phyloP scores from a whole-genome alignment of 2,797 vertebrate genomes.

The Squalus acanthias region DNA sequence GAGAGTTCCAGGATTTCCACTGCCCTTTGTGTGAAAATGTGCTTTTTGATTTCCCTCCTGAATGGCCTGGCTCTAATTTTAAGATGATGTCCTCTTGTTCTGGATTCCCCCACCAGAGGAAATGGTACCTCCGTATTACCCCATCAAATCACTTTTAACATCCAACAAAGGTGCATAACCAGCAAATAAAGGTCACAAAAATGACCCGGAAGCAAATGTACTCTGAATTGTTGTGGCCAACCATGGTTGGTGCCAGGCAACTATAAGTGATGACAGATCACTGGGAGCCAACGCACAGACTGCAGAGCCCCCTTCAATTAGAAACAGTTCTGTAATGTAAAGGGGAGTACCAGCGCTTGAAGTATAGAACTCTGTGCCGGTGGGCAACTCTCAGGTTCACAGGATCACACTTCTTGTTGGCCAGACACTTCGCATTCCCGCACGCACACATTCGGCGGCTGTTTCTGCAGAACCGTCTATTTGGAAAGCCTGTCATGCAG shows the following conservation, averaged over 20 bases:
- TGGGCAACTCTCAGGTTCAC: not conserved
- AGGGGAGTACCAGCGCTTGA: not conserved
- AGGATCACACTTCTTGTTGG: not conserved
- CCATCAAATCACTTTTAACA: not conserved
- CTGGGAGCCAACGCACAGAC: not conserved
- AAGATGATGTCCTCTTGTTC: not conserved
- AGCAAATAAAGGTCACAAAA: not conserved
- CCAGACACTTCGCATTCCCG: not conserved
- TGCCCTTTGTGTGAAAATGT: not conserved
- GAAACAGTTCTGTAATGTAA: not conserved
- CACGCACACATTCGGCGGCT: not conserved
- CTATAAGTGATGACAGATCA: not conserved
- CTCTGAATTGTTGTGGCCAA: not conserved
- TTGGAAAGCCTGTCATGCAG: not conserved
- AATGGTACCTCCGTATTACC: not conserved
- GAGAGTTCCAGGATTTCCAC: no score
- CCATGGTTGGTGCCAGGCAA: not conserved
- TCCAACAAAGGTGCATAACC: not conserved
- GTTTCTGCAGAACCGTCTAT: not conserved
- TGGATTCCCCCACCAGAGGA: not conserved
- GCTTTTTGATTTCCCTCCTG: not conserved
- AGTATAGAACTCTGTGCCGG: no score
- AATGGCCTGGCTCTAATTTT: not conserved
- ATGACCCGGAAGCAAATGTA: not conserved
- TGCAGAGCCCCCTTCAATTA: not conserved